Conservation (phyloP, 1,140 invertebrate genomes). For the Rhyacophila brunnea region DNA sequence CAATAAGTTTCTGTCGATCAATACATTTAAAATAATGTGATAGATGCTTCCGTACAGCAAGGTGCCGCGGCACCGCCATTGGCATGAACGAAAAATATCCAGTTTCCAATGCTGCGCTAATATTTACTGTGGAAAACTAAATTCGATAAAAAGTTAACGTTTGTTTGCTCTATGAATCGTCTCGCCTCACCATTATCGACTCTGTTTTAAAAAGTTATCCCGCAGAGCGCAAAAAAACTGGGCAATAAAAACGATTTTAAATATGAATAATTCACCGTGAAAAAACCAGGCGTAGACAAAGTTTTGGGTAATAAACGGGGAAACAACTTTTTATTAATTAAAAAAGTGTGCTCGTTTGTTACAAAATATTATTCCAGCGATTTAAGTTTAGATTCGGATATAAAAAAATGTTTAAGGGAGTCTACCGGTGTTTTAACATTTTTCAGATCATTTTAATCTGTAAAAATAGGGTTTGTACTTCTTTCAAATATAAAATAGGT, state of each 20-base stretch:
- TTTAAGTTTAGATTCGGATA: too few species aligned
- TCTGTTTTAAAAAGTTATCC: not conserved
- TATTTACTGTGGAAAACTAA: constrained; percentile 15
- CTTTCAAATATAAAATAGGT: too few species aligned
- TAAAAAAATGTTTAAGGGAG: too few species aligned
- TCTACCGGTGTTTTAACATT: too few species aligned
- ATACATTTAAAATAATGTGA: constrained; percentile 3
- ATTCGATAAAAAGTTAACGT: constrained; percentile 20
- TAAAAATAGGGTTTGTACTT: too few species aligned
- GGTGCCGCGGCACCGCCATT: not conserved
- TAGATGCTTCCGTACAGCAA: not conserved
- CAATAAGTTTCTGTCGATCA: constrained; percentile 1
- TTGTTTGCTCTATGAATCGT: constrained; percentile 10
- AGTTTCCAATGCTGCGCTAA: constrained; percentile 14
- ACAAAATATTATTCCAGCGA: too few species aligned
- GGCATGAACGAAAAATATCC: constrained; percentile 11
- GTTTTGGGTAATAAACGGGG: constrained; percentile 1
- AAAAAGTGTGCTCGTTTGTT: too few species aligned
- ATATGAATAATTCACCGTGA: constrained; percentile 7
- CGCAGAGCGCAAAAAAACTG: not conserved
- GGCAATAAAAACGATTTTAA: constrained; percentile 1
- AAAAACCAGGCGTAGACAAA: not conserved
- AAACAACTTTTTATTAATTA: too few species aligned
- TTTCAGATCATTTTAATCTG: too few species aligned
- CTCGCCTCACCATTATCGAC: not conserved